These are phyloP conservation scores for Julus scanicus DNA, from an alignment of 2,888 invertebrate species.

Conservation along the genomic window DNA sequence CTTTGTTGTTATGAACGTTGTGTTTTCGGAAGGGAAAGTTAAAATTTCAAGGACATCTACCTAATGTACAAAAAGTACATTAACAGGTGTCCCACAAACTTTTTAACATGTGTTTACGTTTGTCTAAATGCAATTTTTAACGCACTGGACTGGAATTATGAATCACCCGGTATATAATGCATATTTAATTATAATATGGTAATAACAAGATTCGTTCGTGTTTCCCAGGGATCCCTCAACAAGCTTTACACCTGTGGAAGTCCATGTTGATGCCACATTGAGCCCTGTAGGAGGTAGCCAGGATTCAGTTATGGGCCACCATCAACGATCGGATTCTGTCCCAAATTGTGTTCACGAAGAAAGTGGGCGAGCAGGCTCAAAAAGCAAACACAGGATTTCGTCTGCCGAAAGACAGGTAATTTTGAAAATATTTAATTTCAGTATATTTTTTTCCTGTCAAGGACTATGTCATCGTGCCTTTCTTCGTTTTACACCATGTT, in stretches of 20 bases:
- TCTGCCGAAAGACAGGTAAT: slow-evolving; percentile 63
- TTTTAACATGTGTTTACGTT: too few species aligned
- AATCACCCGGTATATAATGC: neutral
- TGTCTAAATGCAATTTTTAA: too few species aligned
- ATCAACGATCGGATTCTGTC: slow-evolving; percentile 64
- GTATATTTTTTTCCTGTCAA: neutral
- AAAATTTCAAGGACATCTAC: too few species aligned
- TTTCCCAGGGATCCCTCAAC: slow-evolving; percentile 53
- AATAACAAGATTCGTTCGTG: neutral
- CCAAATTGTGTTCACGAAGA: slow-evolving; percentile 63
- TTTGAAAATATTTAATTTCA: neutral
- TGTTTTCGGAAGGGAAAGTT: too few species aligned
- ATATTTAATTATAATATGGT: neutral
- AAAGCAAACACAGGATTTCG: slow-evolving; percentile 44
- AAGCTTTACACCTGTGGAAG: slow-evolving; percentile 60
- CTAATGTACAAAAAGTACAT: too few species aligned
- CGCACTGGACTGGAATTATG: too few species aligned
- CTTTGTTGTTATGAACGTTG: too few species aligned
- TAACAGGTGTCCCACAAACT: too few species aligned
- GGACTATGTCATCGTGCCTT: neutral
- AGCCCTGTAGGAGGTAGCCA: slow-evolving; percentile 48
- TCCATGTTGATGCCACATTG: slow-evolving; percentile 60
- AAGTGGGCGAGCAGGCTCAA: neutral
- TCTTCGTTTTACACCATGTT: neutral
- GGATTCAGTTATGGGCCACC: neutral